These are phyloP conservation scores for Miichthys miiuy DNA, from an alignment of 2,797 vertebrate genomes.

Conservation along the genomic window DNA sequence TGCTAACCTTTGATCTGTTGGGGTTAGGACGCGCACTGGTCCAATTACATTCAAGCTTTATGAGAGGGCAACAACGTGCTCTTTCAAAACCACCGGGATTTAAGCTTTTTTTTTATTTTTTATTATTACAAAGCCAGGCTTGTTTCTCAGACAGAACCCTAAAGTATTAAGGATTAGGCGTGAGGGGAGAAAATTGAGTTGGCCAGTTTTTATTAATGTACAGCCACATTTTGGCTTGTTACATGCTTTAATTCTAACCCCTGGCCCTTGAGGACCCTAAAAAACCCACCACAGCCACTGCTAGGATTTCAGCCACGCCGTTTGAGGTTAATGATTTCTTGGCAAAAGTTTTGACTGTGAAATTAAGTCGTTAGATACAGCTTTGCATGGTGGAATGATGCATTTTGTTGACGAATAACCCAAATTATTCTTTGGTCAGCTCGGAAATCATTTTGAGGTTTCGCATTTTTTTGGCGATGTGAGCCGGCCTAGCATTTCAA, in stretches of 20 bases:
- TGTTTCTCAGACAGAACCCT: conserved; percentile 63
- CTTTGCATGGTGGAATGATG: conserved; percentile 29
- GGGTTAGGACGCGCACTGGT: conserved; percentile 61
- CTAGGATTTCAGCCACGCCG: conserved; percentile 67
- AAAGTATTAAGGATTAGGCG: conserved; percentile 70
- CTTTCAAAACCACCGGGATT: conserved; percentile 71
- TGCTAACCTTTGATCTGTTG: conserved; percentile 78
- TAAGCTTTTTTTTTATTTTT: conserved; percentile 67
- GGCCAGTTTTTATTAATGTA: conserved; percentile 72
- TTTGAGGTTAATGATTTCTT: conserved; percentile 66
- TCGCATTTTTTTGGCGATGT: conserved; percentile 5
- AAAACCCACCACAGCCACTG: conserved; percentile 72
- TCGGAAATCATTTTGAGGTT: conserved; percentile 39
- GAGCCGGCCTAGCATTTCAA: conserved; percentile 8
- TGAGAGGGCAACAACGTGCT: conserved; percentile 71
- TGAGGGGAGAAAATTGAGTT: conserved; percentile 69
- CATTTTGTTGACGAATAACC: conserved; percentile 30
- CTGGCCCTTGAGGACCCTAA: conserved; percentile 69
- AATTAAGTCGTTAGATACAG: conserved; percentile 60
- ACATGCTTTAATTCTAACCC: conserved; percentile 69
- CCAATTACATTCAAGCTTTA: conserved; percentile 72
- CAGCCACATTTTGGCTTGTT: conserved; percentile 70
- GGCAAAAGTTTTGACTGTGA: conserved; percentile 55
- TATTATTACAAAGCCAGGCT: conserved; percentile 71
- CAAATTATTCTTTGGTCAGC: conserved; percentile 25